Percentiles rank a stretch among this genome's conserved stretches.
These are phyloP conservation scores for Eudyptes chrysolophus DNA, from an alignment of 2,113 vertebrate genomes.

Conservation along the genomic window DNA sequence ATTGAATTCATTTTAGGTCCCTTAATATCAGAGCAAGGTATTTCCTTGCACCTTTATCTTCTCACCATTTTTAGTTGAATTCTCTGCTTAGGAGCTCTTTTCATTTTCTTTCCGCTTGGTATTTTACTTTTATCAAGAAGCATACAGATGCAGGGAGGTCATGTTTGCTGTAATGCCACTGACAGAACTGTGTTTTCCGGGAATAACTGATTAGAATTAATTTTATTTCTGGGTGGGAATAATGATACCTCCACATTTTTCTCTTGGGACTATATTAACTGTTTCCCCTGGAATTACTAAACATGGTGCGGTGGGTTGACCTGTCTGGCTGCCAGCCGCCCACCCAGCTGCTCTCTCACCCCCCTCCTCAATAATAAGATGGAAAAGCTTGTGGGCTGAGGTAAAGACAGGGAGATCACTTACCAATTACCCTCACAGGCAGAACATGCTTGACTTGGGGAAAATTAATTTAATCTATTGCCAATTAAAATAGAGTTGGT, in stretches of 20 bases:
- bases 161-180: rapidly evolving
- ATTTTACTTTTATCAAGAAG: neutral
- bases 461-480: neutral
- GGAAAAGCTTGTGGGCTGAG: neutral
- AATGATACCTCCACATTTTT: neutral
- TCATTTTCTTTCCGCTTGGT: neutral
- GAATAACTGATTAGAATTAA: neutral
- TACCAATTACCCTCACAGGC: neutral
- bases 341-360: neutral
- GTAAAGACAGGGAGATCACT: neutral
- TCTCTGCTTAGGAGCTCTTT: neutral
- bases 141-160: neutral
- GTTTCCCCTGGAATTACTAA: slow-evolving; percentile 25
- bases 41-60: neutral
- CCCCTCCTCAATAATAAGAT: neutral
- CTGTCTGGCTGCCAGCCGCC: neutral
- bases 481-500: neutral
- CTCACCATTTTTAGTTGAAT: neutral
- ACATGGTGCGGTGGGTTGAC: neutral
- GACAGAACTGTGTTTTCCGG: slow-evolving; percentile 34
- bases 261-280: neutral
- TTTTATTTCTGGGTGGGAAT: slow-evolving; percentile 28
- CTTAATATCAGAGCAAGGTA: neutral
- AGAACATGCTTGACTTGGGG: neutral
- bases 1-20: neutral